phyloP scores from a whole-genome alignment of 2,797 vertebrate species.

The Astyanax mexicanus region DNA sequence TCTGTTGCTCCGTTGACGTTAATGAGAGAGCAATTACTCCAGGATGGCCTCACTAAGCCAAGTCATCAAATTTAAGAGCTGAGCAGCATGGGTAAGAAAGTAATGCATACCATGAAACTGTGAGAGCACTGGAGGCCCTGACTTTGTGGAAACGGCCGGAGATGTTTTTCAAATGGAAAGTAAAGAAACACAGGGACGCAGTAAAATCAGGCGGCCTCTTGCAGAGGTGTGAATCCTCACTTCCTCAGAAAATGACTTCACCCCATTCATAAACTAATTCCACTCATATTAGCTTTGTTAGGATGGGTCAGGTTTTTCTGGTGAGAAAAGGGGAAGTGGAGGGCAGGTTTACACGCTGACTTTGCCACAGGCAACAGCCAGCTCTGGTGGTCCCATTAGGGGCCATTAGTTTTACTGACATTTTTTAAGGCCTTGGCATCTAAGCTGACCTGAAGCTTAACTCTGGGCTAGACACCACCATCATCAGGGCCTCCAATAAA shows the following conservation, averaged over 20 bases:
- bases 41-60: neutral
- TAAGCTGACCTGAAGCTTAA: slow-evolving; percentile 61
- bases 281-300: slow-evolving; percentile 52
- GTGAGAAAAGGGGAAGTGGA: slow-evolving; percentile 43
- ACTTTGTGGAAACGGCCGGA: slow-evolving; percentile 36
- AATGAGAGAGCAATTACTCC: slow-evolving; percentile 23
- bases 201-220: slow-evolving; percentile 51
- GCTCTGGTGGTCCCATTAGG: slow-evolving; percentile 72
- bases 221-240: slow-evolving; percentile 43
- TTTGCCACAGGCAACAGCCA: slow-evolving; percentile 48
- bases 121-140: slow-evolving; percentile 25
- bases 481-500: slow-evolving; percentile 53
- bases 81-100: slow-evolving; percentile 43
- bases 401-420: slow-evolving; percentile 68
- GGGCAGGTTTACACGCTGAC: slow-evolving; percentile 34
- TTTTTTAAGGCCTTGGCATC: slow-evolving; percentile 63
- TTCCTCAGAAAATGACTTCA: slow-evolving; percentile 22
- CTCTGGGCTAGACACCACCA: slow-evolving; percentile 43
- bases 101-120: slow-evolving; percentile 29
- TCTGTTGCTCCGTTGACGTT: neutral
- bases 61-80: slow-evolving; percentile 43
- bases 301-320: slow-evolving; percentile 45
- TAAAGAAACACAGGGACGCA: slow-evolving; percentile 40
- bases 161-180: slow-evolving; percentile 54
- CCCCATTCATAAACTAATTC: slow-evolving; percentile 52